Percentiles rank a stretch among this genome's conserved stretches.
phyloP scores from a whole-genome alignment of 2,797 vertebrate genomes.

The Sebastes umbrosus region DNA sequence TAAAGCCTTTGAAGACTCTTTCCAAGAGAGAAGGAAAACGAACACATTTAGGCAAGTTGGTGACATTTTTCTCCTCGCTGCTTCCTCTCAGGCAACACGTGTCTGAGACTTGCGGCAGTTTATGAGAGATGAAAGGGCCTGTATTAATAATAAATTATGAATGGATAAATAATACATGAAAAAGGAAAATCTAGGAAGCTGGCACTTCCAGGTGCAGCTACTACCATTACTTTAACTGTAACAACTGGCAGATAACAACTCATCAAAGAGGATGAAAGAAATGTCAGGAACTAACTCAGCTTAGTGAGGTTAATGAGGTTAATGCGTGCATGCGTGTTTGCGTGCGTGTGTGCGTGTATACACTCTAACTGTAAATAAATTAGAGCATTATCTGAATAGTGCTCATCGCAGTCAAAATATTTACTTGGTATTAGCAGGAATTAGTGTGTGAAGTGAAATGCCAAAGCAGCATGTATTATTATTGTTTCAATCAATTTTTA shows the following conservation, averaged over 20 bases:
- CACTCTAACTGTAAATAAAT: neutral
- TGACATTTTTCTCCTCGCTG: conserved; percentile 42
- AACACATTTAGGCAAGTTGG: conserved; percentile 25
- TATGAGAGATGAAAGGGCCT: conserved; percentile 66
- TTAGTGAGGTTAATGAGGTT: conserved; percentile 2
- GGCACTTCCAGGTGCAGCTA: conserved; percentile 56
- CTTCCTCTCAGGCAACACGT: conserved; percentile 52
- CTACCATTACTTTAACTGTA: conserved; percentile 23
- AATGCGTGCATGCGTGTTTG: neutral
- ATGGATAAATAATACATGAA: conserved; percentile 73
- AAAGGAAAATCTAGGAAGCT: conserved; percentile 56
- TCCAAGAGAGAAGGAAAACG: conserved; percentile 14
- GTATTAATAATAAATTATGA: conserved; percentile 75
- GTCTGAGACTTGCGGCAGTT: conserved; percentile 50
- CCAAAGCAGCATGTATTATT: neutral
- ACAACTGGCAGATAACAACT: conserved; percentile 34
- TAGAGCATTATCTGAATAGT: neutral
- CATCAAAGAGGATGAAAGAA: conserved; percentile 28
- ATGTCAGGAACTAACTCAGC: neutral
- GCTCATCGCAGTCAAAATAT: neutral
- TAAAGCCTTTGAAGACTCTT: conserved; percentile 25
- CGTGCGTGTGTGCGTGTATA: neutral
- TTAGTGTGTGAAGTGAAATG: neutral
- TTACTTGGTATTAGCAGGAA: neutral
- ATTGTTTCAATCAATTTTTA: neutral